Conservation (phyloP, 2,113 vertebrate genomes). For the Crotalus tigris region DNA sequence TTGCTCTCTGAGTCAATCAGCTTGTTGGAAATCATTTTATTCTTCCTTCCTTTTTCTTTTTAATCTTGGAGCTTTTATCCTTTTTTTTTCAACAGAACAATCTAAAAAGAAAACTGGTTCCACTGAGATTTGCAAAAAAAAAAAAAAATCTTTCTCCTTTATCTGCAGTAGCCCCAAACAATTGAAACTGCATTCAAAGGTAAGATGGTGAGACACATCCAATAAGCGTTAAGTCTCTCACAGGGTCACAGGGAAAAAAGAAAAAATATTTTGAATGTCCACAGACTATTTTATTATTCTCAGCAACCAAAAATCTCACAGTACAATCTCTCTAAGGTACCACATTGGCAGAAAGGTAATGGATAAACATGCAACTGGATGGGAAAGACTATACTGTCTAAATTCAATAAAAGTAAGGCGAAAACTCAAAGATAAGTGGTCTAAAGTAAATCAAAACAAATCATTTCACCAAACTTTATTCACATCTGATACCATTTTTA, state of each 20-base stretch:
- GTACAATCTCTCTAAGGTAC: constrained; percentile 67
- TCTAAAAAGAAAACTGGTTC: constrained; percentile 54
- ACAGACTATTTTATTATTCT: constrained; percentile 61
- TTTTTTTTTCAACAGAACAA: constrained; percentile 55
- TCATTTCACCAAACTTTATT: constrained; percentile 81
- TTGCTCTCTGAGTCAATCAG: constrained; percentile 45
- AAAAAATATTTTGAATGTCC: constrained; percentile 49
- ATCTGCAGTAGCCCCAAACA: constrained; percentile 45
- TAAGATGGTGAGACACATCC: constrained; percentile 8
- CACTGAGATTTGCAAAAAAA: constrained; percentile 37
- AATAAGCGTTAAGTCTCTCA: constrained; percentile 22
- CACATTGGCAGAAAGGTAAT: constrained; percentile 65
- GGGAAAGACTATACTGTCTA: constrained; percentile 66
- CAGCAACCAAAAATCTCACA: constrained; percentile 64
- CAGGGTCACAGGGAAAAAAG: constrained; percentile 51
- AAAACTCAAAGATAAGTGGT: constrained; percentile 78
- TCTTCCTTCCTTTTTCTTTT: constrained; percentile 47
- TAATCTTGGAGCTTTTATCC: constrained; percentile 15
- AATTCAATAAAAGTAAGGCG: constrained; percentile 78
- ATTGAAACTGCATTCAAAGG: constrained; percentile 48
- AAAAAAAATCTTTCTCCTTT: constrained; percentile 29
- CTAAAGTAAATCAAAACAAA: constrained; percentile 83
- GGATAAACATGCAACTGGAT: constrained; percentile 68
- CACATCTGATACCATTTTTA: constrained; percentile 85
- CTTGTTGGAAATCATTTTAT: constrained; percentile 31